Evolutionary conservation across 2,797 vertebrate species (phyloP), one percentile per base, ranked within the genome.

Genomic region (Lepilemur ruficaudatus): DNA sequence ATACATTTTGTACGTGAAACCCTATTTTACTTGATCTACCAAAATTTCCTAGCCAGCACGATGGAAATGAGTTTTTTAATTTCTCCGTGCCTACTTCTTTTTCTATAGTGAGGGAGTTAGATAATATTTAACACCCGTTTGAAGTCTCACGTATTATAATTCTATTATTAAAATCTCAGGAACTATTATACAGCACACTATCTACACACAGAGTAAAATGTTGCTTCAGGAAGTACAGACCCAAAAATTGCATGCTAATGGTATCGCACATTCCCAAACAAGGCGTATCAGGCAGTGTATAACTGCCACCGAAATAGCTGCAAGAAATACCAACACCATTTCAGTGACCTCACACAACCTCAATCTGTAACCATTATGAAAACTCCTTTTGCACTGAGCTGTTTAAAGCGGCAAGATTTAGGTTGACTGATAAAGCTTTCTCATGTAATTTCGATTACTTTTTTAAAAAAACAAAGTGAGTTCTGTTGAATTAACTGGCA

Each of bases 351-450:
- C 25, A 91, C 32, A 61, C 48, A 59, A 84, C 96, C 94, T 98
- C 96, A 57, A 48, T 82, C 63, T 73, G 95, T 91, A 95, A 98
- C 96, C 85, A 96, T 85, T 11, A 80, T 52, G 82, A 96, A 97
- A 91, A 96, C 28, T 80, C 46, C 18, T 85, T 15, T 90, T 80
- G 3, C 28, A 2, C 43, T 18, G 35, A 92, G 38, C 83, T 55
- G 43, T 84, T 97, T 91, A 75, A 82, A 97, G 55, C 35, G 50
- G 15, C 50, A n/a, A 80, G 96, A 95, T 82, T 95, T 97, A 82
- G 81, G 92, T 13, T 88, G 86, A 79, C 48, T 79, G 95, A 65
- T 41, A 97, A 97, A 57, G 35, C 7, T 65, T 69, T 80, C 92
- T 65, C n/a, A 12, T 61, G 8, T 7, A 57, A 23, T 94, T 93